These are phyloP conservation scores for Xylota sylvarum DNA, from an alignment of 2,888 invertebrate genomes.

Conservation along the genomic window DNA sequence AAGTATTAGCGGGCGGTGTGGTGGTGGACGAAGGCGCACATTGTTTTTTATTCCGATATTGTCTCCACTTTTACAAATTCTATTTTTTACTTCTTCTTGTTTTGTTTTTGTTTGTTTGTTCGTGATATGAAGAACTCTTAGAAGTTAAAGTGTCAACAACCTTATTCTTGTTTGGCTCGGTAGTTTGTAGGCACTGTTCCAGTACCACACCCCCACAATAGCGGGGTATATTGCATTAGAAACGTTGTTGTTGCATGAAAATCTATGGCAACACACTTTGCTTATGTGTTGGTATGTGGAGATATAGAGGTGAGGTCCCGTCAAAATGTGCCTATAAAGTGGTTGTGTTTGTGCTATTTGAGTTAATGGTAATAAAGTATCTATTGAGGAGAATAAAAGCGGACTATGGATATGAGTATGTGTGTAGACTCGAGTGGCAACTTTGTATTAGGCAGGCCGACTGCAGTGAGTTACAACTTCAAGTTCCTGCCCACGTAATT, in stretches of 20 bases:
- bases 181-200: slow-evolving; percentile 37
- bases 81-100: slow-evolving; percentile 10
- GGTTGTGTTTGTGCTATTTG: slow-evolving; percentile 27
- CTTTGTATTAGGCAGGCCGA: slow-evolving; percentile 9
- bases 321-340: slow-evolving; percentile 27
- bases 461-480: slow-evolving; percentile 39
- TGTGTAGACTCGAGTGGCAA: not conserved
- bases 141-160: slow-evolving; percentile 76
- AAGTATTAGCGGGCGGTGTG: not conserved
- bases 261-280: slow-evolving; percentile 3
- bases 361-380: slow-evolving; percentile 46
- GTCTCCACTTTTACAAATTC: slow-evolving; percentile 49
- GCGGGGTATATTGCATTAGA: slow-evolving; percentile 6
- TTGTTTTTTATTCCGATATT: slow-evolving; percentile 64
- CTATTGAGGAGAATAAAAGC: slow-evolving; percentile 44
- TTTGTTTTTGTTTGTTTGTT: slow-evolving; percentile 37
- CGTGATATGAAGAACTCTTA: slow-evolving; percentile 59
- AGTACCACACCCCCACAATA: slow-evolving; percentile 37
- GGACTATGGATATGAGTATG: not conserved
- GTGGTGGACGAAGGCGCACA: slow-evolving; percentile 7
- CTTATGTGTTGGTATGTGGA: not conserved
- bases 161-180: slow-evolving; percentile 52
- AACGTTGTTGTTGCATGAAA: not conserved
- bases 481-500: slow-evolving; percentile 66
- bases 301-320: slow-evolving; percentile 39